Base-by-base conservation (phyloP, 1,140 invertebrate genomes). In the Zaprionus nigranus region DNA sequence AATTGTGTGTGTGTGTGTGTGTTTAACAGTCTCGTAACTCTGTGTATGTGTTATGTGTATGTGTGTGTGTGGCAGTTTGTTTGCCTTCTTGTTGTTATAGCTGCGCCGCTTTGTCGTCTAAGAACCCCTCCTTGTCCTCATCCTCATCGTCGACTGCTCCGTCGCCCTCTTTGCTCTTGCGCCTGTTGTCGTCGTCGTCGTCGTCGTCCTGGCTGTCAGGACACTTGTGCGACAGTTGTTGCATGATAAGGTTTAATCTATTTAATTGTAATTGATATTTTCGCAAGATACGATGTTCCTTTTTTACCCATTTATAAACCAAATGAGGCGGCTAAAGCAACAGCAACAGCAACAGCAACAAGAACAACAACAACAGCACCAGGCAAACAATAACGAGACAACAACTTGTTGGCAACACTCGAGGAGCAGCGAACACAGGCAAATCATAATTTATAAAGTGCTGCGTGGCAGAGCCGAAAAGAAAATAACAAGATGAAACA, bases 221-320 rank as follows among this genome's bases (percentile, higher is more conserved):
- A 83, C 84, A 88, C 84, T 87, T 88, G 81, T 88, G 84, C 84
- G 84, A 88, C 84, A 88, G 84, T 88, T 88, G 84, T 88, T 88
- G 84, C 84, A 88, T 88, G 84, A 88, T 88, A 88, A 88, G 84
- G 84, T 88, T 88, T 88, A 88, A 88, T 88, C 84, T 88, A 88
- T 88, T 88, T 88, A 88, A 88, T 88, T 88, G 84, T 88, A 88
- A 88, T 88, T 88, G 84, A 88, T 88, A 88, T 88, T 88, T 88
- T 88, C 81, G 66, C 84, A 84, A 88, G 84, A 88, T 88, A 88
- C 71, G 81, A 70, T 70, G 65, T 56, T 70, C 59, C 82, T 63
- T 74, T 67, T 74, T 59, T 54, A 78, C 80, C 80, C 84, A 81
- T 88, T 88, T 83, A 88, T 81, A 87, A 88, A 54, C 80, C 69